Conservation (phyloP, 2,797 vertebrate species). For the Urocyon cinereoargenteus region DNA sequence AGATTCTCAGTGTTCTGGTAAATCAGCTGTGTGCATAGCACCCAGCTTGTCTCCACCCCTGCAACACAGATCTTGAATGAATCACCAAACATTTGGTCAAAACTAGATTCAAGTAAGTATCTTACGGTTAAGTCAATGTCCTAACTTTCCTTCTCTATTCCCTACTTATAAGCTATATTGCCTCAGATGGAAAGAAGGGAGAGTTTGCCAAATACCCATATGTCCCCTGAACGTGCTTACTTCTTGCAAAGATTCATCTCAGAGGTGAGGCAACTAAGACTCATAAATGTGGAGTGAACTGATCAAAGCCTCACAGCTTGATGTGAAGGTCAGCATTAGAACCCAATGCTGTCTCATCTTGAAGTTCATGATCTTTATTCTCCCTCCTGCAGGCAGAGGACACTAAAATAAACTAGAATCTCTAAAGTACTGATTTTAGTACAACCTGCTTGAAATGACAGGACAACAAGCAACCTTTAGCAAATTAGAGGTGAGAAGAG, state of each 20-base stretch:
- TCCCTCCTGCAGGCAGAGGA: neutral
- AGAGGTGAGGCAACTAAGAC: neutral
- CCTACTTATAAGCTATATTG: neutral
- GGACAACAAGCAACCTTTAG: neutral
- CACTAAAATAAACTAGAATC: neutral
- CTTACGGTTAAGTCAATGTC: neutral
- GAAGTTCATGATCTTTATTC: neutral
- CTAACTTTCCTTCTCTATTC: neutral
- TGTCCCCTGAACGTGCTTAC: neutral
- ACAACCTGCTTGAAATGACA: neutral
- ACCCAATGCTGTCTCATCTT: neutral
- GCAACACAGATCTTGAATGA: neutral
- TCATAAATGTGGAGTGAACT: neutral
- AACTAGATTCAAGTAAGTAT: neutral
- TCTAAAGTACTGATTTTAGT: neutral
- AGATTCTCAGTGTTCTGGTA: neutral
- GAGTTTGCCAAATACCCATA: neutral
- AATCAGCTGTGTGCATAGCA: neutral
- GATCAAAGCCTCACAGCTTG: neutral
- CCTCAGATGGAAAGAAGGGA: conserved; percentile 41
- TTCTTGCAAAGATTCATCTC: conserved; percentile 23
- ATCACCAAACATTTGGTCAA: neutral
- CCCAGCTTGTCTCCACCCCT: neutral
- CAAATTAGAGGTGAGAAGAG: neutral
- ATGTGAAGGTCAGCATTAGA: neutral